Percentiles rank a stretch among this genome's conserved stretches.
phyloP scores from a whole-genome alignment of 2,113 vertebrate genomes.

The Silurus meridionalis region DNA sequence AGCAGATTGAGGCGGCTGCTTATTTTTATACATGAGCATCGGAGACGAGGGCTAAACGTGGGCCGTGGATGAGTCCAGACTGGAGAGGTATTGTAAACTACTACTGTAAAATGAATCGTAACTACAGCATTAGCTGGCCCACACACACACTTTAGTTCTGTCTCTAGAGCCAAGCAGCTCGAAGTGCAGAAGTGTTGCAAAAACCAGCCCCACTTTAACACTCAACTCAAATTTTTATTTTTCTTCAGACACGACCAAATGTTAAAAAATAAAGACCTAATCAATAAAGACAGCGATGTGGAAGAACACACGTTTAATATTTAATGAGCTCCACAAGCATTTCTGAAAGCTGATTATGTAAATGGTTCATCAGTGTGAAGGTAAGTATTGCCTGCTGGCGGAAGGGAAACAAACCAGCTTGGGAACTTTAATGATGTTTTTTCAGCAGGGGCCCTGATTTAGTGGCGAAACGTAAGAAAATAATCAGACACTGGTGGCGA shows the following conservation, averaged over 20 bases:
- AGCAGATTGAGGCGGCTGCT: neutral
- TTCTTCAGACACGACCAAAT: neutral
- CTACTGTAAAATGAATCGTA: constrained; percentile 12
- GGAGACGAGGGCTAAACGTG: neutral
- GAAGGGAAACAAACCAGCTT: constrained; percentile 24
- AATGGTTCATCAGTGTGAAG: constrained; percentile 43
- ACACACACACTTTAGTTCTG: neutral
- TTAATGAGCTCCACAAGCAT: constrained; percentile 47
- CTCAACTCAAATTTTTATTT: constrained; percentile 13
- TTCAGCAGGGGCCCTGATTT: constrained; percentile 14
- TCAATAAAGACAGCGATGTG: constrained; percentile 20
- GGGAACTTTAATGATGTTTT: constrained; percentile 44
- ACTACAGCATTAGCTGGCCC: constrained; percentile 22
- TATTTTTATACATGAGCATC: neutral
- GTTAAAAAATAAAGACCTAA: neutral
- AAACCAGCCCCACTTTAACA: neutral
- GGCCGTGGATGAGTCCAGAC: constrained; percentile 6
- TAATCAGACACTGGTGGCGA: constrained; percentile 23
- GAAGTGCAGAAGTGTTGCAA: neutral
- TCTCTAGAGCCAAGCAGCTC: neutral
- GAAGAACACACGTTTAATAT: constrained; percentile 48
- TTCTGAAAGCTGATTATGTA: constrained; percentile 53
- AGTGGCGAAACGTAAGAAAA: constrained; percentile 40
- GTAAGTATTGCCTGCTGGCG: constrained; percentile 14
- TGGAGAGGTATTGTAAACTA: neutral